phyloP scores from a whole-genome alignment of 2,113 vertebrate species.

The Rhagologus leucostigma region DNA sequence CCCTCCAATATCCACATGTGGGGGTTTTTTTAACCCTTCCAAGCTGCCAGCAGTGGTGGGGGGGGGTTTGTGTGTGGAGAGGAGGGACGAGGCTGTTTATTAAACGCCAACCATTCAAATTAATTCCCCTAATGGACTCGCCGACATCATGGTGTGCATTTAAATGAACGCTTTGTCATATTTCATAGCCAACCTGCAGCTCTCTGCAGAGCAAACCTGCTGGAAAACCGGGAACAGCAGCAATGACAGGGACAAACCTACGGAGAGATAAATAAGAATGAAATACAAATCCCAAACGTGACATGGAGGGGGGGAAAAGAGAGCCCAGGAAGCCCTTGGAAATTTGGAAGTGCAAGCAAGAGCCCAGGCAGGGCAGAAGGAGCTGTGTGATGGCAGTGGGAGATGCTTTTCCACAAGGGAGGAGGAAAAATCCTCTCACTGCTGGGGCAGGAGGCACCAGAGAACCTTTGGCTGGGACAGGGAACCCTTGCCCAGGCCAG shows the following conservation, averaged over 20 bases:
- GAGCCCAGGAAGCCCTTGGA: neutral
- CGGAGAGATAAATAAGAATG: neutral
- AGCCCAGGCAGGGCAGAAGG: neutral
- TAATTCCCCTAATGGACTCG: slow-evolving; percentile 63
- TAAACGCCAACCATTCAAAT: slow-evolving; percentile 63
- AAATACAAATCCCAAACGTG: neutral
- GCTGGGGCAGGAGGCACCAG: neutral
- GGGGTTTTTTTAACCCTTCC: neutral
- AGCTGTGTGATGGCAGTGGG: neutral
- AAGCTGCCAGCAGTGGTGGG: neutral
- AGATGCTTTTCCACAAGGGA: neutral
- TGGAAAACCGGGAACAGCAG: neutral
- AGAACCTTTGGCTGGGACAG: neutral
- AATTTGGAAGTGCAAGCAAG: neutral
- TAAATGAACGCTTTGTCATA: slow-evolving; percentile 55
- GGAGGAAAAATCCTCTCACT: neutral
- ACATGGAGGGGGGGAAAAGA: neutral
- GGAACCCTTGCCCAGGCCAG: neutral
- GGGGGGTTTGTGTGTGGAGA: neutral
- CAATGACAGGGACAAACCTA: neutral
- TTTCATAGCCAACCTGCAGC: slow-evolving; percentile 55
- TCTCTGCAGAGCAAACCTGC: slow-evolving; percentile 28
- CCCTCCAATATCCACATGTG: neutral
- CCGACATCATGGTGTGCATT: slow-evolving; percentile 44
- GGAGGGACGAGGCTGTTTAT: slow-evolving; percentile 16